Conservation (phyloP, 2,888 invertebrate genomes). For the Slavum lentiscoides region DNA sequence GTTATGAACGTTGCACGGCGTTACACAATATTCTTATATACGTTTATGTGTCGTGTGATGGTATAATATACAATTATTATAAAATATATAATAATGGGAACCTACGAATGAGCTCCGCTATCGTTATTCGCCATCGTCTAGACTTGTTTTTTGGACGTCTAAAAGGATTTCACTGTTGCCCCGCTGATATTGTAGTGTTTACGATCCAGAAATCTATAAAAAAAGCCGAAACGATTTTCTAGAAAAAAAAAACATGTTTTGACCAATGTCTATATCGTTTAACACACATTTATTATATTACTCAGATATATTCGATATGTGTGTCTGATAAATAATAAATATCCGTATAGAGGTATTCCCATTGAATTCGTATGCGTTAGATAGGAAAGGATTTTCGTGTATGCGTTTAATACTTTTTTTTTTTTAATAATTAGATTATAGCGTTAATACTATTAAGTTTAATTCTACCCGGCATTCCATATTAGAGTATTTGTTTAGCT, state of each 20-base stretch:
- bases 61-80: too few species aligned
- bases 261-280: neutral
- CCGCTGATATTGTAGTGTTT: neutral
- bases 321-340: conserved; percentile 11
- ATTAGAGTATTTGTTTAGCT: neutral
- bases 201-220: neutral
- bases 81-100: neutral
- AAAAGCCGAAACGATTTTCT: too few species aligned
- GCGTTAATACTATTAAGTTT: conserved; percentile 6
- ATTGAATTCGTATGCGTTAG: neutral
- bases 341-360: neutral
- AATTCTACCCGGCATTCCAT: neutral
- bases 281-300: neutral
- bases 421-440: conserved; percentile 9
- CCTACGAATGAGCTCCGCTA: neutral
- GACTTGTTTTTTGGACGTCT: neutral
- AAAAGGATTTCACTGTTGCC: conserved; percentile 4
- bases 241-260: too few species aligned
- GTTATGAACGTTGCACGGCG: too few species aligned
- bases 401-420: conserved; percentile 12
- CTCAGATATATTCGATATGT: too few species aligned
- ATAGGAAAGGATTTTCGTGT: too few species aligned
- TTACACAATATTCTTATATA: too few species aligned
- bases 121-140: conserved; percentile 30
- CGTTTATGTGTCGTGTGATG: too few species aligned